A percentile compares a stretch with the other conserved stretches of the same genome.
phyloP scores from a whole-genome alignment of 2,797 vertebrate species.

The Lithobates pipiens region DNA sequence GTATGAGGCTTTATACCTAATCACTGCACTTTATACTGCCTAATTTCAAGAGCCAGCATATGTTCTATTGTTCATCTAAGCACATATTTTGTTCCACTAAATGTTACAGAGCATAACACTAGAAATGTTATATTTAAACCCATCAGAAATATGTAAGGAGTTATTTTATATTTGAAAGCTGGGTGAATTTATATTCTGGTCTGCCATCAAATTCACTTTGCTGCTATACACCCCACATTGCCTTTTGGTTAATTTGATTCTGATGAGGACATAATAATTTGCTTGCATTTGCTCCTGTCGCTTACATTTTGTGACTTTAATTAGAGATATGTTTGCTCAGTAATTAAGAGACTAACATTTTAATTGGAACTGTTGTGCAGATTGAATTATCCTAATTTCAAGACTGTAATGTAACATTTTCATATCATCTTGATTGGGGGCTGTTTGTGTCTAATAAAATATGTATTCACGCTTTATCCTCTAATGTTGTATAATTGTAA shows the following conservation, averaged over 20 bases:
- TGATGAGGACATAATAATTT: conserved; percentile 27
- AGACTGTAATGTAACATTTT: background rate
- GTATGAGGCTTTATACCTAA: too few relatives aligned
- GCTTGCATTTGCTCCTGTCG: conserved; percentile 29
- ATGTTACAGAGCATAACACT: background rate
- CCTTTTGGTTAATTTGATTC: conserved; percentile 36
- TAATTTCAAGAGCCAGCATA: too few relatives aligned
- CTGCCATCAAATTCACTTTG: background rate
- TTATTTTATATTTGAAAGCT: background rate
- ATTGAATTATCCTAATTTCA: conserved; percentile 10
- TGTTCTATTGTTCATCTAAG: background rate
- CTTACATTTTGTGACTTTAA: conserved; percentile 11
- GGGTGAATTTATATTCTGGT: background rate
- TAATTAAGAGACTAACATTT: conserved; percentile 34
- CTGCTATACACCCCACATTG: background rate
- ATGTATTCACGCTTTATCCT: too few relatives aligned
- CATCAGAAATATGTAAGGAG: background rate
- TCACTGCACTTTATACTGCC: too few relatives aligned
- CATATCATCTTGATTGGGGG: background rate
- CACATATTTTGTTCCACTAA: background rate
- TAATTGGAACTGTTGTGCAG: background rate
- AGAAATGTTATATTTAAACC: background rate
- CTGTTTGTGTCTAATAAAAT: background rate
- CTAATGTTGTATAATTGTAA: background rate
- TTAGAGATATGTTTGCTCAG: conserved; percentile 9